Evolutionary conservation across 1,140 invertebrate species (phyloP), one percentile per base, ranked within the genome.

Genomic region (Aphidius gifuensis): DNA sequence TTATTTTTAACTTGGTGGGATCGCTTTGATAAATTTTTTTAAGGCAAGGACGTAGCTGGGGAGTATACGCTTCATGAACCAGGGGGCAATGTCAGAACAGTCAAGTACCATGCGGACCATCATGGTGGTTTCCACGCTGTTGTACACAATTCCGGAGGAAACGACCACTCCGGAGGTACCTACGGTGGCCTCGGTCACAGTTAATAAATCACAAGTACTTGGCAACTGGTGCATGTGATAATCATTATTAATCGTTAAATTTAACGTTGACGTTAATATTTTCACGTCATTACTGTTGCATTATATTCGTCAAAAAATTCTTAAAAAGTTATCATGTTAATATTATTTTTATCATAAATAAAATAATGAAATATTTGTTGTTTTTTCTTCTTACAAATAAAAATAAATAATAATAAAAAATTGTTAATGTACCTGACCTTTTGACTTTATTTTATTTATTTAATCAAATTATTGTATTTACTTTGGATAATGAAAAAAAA

Each of bases 11-110:
- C 23, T 21, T 57, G 8, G 21, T 47, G 53, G 11, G 16, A 16
- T 16, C 16, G 16, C 16, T 16, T 16, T 16, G 16, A 16, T 16
- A 16, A 8, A n/a, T 44, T 56, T 21, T 11, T 16, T 7, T 32
- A 1, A 58, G 61, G 61, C 16, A 64, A 61, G 47, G 62, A 58
- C 44, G 61, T 62, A 16, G 61, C 80, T 81, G 89, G 88, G 70
- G 85, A 89, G 72, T 90, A 90, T 77, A 88, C 86, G 16, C 75
- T 90, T 67, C 86, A 87, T 65, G 88, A 90, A 71, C 87, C 88
- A 54, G 88, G 90, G 79, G 88, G 89, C 60, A 86, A 87, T 60
- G 84, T 89, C 62, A 83, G 88, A 63, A 88, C 86, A 2, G 88
- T 89, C 46, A 83, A 88, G 76, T 90, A 90, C 75, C 83, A 85